These are phyloP conservation scores for Centropyge bicolor DNA, from an alignment of 2,797 vertebrate genomes.

Conservation along the genomic window DNA sequence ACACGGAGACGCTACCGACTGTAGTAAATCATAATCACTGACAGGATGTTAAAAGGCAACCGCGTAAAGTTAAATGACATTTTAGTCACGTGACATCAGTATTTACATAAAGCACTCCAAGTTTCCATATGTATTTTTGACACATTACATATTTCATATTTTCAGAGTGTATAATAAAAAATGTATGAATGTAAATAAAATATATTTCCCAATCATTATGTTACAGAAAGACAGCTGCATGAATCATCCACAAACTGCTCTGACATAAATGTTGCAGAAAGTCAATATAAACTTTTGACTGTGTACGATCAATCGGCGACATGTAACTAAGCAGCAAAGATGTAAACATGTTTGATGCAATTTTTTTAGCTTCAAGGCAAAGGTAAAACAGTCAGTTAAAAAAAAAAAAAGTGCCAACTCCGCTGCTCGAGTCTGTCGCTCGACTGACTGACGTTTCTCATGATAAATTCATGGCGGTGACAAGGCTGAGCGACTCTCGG, in stretches of 20 bases:
- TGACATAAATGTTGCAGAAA: neutral
- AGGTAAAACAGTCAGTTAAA: slow-evolving; percentile 27
- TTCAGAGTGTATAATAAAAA: neutral
- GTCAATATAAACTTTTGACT: neutral
- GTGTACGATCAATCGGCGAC: neutral
- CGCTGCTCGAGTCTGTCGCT: slow-evolving; percentile 57
- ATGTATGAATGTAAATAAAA: neutral
- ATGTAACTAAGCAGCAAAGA: slow-evolving; percentile 11
- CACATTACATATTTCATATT: neutral
- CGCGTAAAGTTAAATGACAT: slow-evolving; percentile 2
- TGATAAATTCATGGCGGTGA: slow-evolving; percentile 81
- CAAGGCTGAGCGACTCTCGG: slow-evolving; percentile 77
- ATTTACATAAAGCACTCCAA: too few relatives aligned
- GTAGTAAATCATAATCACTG: slow-evolving; percentile 5
- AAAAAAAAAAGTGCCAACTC: slow-evolving; percentile 24
- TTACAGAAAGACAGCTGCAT: neutral
- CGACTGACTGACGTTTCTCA: slow-evolving; percentile 73
- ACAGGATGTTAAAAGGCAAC: slow-evolving; percentile 1
- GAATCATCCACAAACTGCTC: neutral
- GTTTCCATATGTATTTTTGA: neutral
- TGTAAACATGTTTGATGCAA: slow-evolving; percentile 12
- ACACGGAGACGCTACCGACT: neutral
- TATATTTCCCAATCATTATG: neutral
- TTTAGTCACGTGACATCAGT: neutral
- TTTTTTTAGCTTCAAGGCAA: slow-evolving; percentile 26